Evolutionary conservation across 2,113 vertebrate species (phyloP).

Genomic region (Sus scrofa): T2T-Sscrofa CM000813.6:29297501-29298000

Average conservation of each 20-base stretch:
- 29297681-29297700: neutral
- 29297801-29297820: neutral
- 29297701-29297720: neutral
- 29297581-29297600: slow-evolving; percentile 15
- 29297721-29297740: neutral
- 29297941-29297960: neutral
- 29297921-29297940: neutral
- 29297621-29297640: neutral
- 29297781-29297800: neutral
- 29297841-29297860: neutral
- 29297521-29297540: neutral
- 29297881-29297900: neutral
- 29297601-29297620: neutral
- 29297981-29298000: neutral
- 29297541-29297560: neutral
- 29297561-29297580: neutral
- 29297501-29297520: neutral
- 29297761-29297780: neutral
- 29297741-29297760: neutral
- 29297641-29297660: neutral
- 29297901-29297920: neutral
- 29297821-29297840: neutral
- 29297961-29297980: neutral
- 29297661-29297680: neutral
- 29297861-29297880: neutral